Conservation (phyloP, 2,113 vertebrate genomes). For the Columbina picui region DNA sequence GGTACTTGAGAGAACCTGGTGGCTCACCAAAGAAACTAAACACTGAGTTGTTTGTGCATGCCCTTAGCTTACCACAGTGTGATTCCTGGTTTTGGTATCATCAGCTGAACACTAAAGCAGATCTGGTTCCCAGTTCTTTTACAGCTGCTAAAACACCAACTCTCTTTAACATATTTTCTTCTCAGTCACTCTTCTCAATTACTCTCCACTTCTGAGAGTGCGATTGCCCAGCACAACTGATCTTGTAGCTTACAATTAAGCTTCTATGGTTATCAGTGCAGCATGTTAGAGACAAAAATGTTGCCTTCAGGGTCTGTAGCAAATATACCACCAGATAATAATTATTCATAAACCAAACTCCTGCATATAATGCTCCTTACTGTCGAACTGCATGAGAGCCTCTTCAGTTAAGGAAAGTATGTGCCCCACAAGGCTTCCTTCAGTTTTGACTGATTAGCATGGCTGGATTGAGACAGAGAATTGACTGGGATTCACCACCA, state of each 20-base stretch:
- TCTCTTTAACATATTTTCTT: background rate
- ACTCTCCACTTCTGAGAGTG: background rate
- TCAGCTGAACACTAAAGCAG: background rate
- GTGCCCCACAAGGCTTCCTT: background rate
- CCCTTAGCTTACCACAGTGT: background rate
- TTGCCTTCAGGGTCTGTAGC: background rate
- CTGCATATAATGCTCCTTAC: background rate
- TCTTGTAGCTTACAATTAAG: background rate
- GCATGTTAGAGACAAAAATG: background rate
- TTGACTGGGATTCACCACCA: accelerated
- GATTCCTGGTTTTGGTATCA: background rate
- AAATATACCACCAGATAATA: background rate
- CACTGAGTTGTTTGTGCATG: background rate
- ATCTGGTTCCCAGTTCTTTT: background rate
- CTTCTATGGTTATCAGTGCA: background rate
- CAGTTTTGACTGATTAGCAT: background rate
- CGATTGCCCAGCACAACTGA: background rate
- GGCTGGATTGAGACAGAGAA: background rate
- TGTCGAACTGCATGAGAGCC: background rate
- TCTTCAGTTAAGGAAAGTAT: background rate
- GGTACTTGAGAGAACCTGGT: background rate
- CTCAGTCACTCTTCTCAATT: background rate
- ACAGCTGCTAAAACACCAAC: background rate
- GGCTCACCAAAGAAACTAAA: background rate
- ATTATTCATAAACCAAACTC: background rate